A percentile compares a stretch with the other conserved stretches of the same genome.
phyloP scores from a whole-genome alignment of 2,113 vertebrate genomes.

The Ochotona curzoniae region DNA sequence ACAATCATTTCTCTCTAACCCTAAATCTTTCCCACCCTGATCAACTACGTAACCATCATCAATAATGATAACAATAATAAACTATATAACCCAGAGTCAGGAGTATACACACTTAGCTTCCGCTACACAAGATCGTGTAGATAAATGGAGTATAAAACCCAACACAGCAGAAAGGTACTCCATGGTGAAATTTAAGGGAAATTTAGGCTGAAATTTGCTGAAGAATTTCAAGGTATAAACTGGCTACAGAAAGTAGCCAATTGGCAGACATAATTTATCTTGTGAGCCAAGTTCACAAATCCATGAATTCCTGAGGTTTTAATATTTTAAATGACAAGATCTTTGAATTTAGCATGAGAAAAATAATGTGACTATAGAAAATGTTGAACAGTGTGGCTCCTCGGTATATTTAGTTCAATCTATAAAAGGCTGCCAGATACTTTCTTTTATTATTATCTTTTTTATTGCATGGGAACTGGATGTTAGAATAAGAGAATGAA shows the following conservation, averaged over 20 bases:
- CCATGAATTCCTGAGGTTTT: background rate
- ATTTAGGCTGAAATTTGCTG: background rate
- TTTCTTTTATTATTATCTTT: background rate
- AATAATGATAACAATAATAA: background rate
- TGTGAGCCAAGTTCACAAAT: background rate
- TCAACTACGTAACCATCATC: too few species aligned
- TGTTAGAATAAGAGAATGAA: background rate
- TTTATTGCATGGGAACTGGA: background rate
- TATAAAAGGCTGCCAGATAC: background rate
- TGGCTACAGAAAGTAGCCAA: background rate
- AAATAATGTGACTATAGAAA: background rate
- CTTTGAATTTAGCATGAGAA: constrained; percentile 23
- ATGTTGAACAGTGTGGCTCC: background rate
- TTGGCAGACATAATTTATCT: background rate
- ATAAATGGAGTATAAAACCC: background rate
- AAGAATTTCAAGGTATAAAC: constrained; percentile 43
- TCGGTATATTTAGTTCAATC: background rate
- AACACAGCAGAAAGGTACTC: background rate
- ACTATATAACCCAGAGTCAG: background rate
- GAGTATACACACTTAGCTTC: background rate
- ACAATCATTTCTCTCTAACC: too few species aligned
- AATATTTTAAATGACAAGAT: background rate
- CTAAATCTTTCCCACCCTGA: too few species aligned
- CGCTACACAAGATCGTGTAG: background rate
- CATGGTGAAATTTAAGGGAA: constrained; percentile 26